phyloP scores from a whole-genome alignment of 30 jellyfish, hydroid and myxozoan species.

The Aurelia sp. region DNA sequence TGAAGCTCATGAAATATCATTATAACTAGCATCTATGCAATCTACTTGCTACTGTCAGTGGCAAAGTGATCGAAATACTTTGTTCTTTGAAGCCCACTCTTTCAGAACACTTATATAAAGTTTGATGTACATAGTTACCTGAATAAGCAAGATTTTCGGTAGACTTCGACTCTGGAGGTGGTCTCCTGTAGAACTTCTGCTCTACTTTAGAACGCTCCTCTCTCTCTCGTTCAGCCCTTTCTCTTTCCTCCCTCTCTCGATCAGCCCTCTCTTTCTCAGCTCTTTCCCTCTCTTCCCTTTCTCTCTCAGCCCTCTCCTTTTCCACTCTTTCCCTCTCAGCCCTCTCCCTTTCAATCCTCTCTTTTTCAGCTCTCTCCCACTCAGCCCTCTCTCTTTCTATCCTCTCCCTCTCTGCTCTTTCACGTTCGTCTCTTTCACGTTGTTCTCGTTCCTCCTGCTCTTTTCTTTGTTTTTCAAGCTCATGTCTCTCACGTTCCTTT shows the following conservation, averaged over 20 bases:
- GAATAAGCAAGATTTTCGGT: constrained; percentile 3
- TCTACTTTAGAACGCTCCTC: not conserved
- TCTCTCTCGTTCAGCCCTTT: not conserved
- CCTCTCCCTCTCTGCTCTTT: constrained; percentile 27
- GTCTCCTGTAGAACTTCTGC: constrained; percentile 5
- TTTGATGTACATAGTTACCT: not conserved
- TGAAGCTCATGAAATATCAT: no score
- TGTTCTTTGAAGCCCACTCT: not conserved
- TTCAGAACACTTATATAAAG: not conserved
- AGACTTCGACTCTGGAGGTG: constrained; percentile 22
- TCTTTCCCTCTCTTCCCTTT: constrained; percentile 36
- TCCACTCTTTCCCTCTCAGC: constrained; percentile 31
- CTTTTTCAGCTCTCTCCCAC: constrained; percentile 35
- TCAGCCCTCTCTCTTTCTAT: constrained; percentile 43
- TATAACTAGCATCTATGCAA: no score
- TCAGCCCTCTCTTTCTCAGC: constrained; percentile 34
- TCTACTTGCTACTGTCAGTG: no score
- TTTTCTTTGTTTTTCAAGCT: constrained; percentile 23
- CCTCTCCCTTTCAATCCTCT: constrained; percentile 20
- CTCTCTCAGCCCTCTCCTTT: constrained; percentile 35
- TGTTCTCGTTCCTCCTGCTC: constrained; percentile 45
- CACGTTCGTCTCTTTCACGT: constrained; percentile 28
- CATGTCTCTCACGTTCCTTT: constrained; percentile 20
- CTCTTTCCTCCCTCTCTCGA: constrained; percentile 38
- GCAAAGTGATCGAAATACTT: no score